Evolutionary conservation across 2,888 invertebrate genomes (phyloP).

Genomic region (Phorcus lineatus): DNA sequence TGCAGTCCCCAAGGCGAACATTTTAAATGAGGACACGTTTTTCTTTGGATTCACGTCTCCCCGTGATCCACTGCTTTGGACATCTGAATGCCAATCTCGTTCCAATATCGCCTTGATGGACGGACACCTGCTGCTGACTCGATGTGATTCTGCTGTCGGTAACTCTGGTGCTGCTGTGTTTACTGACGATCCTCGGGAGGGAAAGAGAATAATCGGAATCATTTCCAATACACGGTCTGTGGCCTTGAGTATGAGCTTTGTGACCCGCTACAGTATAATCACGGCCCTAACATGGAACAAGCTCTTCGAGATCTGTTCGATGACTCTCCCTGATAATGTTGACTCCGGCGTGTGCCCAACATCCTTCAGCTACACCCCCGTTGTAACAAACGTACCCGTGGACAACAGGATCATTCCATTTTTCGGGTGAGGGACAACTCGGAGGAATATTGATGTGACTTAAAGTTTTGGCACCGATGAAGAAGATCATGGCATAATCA

Average conservation of each 20-base stretch:
- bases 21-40: slow-evolving; percentile 55
- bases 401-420: slow-evolving; percentile 50
- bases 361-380: slow-evolving; percentile 34
- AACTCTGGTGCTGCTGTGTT: slow-evolving; percentile 68
- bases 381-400: slow-evolving; percentile 28
- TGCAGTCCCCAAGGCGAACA: slow-evolving; percentile 49
- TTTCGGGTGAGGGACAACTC: slow-evolving; percentile 42
- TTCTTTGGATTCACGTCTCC: slow-evolving; percentile 60
- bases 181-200: slow-evolving; percentile 52
- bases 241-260: slow-evolving; percentile 34
- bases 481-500: no score
- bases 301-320: slow-evolving; percentile 63
- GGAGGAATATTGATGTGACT: not conserved
- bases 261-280: slow-evolving; percentile 54
- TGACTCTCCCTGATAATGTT: slow-evolving; percentile 57
- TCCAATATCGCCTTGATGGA: slow-evolving; percentile 50
- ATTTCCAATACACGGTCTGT: slow-evolving; percentile 60
- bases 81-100: slow-evolving; percentile 56
- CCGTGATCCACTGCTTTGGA: slow-evolving; percentile 46
- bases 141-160: slow-evolving; percentile 64
- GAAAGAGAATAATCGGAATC: slow-evolving; percentile 63
- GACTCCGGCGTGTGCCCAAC: slow-evolving; percentile 54
- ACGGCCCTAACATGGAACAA: slow-evolving; percentile 64
- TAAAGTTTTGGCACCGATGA: no score
- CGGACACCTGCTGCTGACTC: slow-evolving; percentile 60